Base-by-base conservation (phyloP, 2,797 vertebrate genomes). In the Nothura maculosa region DNA sequence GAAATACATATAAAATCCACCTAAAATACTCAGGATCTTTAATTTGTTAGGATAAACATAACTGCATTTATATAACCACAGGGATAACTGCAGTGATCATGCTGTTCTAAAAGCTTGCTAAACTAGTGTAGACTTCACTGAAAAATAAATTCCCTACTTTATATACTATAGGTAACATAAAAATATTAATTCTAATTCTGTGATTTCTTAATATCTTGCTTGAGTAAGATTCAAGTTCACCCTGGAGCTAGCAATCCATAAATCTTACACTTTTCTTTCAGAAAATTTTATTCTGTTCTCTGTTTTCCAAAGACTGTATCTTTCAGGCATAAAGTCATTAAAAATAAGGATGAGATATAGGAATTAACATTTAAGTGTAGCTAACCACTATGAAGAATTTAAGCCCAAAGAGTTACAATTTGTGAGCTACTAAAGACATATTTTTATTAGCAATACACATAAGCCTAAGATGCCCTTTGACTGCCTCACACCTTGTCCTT, bases 61-160 rank as follows among this genome's bases (percentile, higher is more conserved):
- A 40, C 40, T 14, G 40, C 40, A 40, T 40, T 13, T 40, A 40
- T 40, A 40, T 40, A 40, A 40, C 40, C 12, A 5, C 40, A 40
- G 82, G 14, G 15, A 19, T 2, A 45, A 45, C 13, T 42, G 25
- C 81, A 66, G 8, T 5, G 8, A 78, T 50, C 32, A 43, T 28
- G 11, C 34, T 19, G 8, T 32, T 75, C 19, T 60, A 66, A 76
- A 83, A 81, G 40, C 12, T 22, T 60, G 36, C 5, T 83, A 70
- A 89, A 55, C 52, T n/a, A 28, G 17, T 30, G 17, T 9, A 55
- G 52, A 55, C 52, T n/a, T 55, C 52, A 64, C 32, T 62, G 22
- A 42, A 62, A 18, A 32, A 58, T 13, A 34, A 36, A 47, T 5
- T 4, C 1, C 42, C 0, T 0, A 32, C 38, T 9, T 50, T 9